phyloP scores from a whole-genome alignment of 92 coral and sea anemone species.

The Paragorgia papillata region DNA sequence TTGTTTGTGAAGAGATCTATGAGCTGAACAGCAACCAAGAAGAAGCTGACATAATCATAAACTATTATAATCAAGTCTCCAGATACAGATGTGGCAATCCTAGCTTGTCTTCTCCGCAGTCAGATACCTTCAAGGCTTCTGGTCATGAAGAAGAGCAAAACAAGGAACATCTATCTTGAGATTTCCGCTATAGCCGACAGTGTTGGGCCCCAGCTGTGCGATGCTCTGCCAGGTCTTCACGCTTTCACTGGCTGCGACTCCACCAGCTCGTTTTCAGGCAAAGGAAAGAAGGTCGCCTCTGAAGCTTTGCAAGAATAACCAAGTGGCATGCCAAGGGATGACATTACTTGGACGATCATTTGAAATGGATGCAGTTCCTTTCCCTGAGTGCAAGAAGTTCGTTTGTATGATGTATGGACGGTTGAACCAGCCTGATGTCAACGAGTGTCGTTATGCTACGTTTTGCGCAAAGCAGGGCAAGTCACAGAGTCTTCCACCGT shows the following conservation, averaged over 20 bases:
- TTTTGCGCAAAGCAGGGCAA: conserved; percentile 52
- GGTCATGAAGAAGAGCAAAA: neutral
- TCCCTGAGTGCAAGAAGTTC: neutral
- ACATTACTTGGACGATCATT: neutral
- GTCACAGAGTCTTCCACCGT: conserved; percentile 52
- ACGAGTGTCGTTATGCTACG: conserved; percentile 50
- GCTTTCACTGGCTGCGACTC: conserved; percentile 17
- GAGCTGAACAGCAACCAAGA: conserved; percentile 26
- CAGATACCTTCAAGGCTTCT: neutral
- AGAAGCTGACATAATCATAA: conserved; percentile 48
- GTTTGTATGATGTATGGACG: neutral
- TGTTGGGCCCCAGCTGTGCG: neutral
- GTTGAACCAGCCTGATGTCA: conserved; percentile 8
- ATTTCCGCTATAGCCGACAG: neutral
- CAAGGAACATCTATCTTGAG: neutral
- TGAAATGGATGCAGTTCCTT: neutral
- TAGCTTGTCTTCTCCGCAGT: neutral
- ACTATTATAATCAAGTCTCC: neutral
- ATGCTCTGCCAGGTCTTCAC: conserved; percentile 12
- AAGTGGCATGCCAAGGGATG: neutral
- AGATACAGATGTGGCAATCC: neutral
- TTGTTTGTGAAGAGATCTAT: neutral
- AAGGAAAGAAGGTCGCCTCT: neutral
- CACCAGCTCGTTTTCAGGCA: conserved; percentile 11
- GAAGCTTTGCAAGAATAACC: neutral